Evolutionary conservation across 2,113 vertebrate genomes (phyloP).

Genomic region (Etheostoma spectabile): DNA sequence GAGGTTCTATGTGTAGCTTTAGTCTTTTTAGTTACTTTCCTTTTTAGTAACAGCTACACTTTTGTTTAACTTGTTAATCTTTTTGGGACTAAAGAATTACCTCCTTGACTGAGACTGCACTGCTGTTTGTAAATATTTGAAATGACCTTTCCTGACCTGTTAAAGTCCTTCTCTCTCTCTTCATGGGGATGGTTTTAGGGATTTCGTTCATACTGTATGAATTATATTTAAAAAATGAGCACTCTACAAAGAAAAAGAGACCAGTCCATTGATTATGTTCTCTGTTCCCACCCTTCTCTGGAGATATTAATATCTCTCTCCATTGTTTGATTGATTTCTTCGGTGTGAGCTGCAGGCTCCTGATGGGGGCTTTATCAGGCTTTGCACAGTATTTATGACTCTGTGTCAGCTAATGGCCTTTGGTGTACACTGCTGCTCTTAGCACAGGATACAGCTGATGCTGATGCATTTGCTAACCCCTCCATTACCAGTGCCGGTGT

Average conservation of each 20-base stretch:
- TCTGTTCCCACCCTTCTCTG: constrained; percentile 32
- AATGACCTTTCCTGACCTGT: constrained; percentile 11
- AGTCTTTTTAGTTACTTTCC: background rate
- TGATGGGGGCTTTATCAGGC: constrained; percentile 75
- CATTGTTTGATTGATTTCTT: constrained; percentile 77
- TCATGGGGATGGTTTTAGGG: background rate
- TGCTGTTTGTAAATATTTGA: background rate
- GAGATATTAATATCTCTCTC: constrained; percentile 68
- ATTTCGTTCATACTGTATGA: background rate
- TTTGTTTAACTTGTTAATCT: background rate
- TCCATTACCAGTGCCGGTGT: constrained; percentile 65
- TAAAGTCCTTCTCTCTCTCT: background rate
- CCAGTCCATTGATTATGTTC: constrained; percentile 46
- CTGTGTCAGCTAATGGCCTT: constrained; percentile 72
- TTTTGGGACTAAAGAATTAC: background rate
- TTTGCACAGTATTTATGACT: constrained; percentile 78
- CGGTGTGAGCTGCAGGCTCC: constrained; percentile 51
- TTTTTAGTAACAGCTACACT: background rate
- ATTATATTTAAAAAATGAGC: constrained; percentile 21
- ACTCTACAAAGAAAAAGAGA: background rate
- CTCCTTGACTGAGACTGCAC: background rate
- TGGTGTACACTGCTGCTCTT: constrained; percentile 68
- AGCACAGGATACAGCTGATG: constrained; percentile 75
- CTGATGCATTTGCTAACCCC: constrained; percentile 66
- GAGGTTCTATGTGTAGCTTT: background rate